Base-by-base conservation (phyloP, 2,888 invertebrate species). In the Rhyacophila evoluta region DNA sequence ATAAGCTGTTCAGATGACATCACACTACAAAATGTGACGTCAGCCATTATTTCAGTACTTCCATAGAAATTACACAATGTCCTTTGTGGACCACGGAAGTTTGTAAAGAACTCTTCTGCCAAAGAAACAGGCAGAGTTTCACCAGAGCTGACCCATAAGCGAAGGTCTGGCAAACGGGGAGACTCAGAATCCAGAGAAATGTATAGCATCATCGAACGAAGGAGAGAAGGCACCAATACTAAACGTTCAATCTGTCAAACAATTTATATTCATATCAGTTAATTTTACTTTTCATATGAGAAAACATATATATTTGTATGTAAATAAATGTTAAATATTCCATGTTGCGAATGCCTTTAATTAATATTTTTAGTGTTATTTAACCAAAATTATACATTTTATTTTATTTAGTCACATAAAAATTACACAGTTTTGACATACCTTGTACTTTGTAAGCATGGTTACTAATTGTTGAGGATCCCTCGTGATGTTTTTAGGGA, bases 11-110 rank as follows among this genome's bases (percentile, higher is more conserved):
- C 89, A 11, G 87, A 85, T 72, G 89, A 91, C 78, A 91, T 91
- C 83, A 96, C 89, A 0, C 93, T 89, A 83, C 94, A 93, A 84
- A 92, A 96, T 0, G 96, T 96, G 1, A 97, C 96, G 85, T 97
- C 97, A 0, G 96, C 97, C 94, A 97, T 96, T 0, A 96, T 93
- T 86, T 97, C 97, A 0, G 97, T 97, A 83, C 96, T 96, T 0
- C 97, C 97, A 84, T 97, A 97, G 85, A 97, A 96, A 85, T 97
- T 97, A 74, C 95, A 95, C 41, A 97, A 87, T 12, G 91, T 89
- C 81, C 94, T 93, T 0, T 87, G 88, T 0, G 88, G 87, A 76
- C 91, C 91, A n/a, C 91, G 89, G 82, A 96, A 95, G 82, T 93
- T 92, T 37, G 91, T 89, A 86, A 95, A 95, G 88, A 97, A 97